Conservation (phyloP, 2,797 vertebrate species). For the Falco concolor region DNA sequence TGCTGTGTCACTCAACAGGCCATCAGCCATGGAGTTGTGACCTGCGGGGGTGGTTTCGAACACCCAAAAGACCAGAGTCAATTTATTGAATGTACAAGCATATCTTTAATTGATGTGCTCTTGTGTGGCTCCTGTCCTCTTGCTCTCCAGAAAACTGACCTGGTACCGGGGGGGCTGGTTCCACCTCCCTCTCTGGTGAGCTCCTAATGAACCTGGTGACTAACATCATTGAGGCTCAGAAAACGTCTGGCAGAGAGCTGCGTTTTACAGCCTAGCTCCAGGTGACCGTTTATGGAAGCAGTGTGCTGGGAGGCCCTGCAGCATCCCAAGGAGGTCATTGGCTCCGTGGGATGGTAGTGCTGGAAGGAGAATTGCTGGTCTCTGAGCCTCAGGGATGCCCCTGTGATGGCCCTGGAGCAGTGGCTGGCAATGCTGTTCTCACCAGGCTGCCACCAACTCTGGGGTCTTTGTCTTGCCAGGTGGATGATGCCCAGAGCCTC, state of each 20-base stretch:
- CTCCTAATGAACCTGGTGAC: neutral
- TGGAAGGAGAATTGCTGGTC: neutral
- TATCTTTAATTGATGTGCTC: neutral
- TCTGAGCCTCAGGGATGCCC: neutral
- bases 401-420: neutral
- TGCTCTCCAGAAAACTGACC: neutral
- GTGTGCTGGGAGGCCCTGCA: neutral
- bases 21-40: neutral
- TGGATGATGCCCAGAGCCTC: neutral
- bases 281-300: neutral
- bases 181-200: neutral
- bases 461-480: neutral
- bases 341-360: neutral
- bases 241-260: neutral
- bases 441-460: neutral
- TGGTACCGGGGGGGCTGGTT: neutral
- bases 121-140: neutral
- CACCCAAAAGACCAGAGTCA: neutral
- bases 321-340: neutral
- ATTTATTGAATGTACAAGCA: neutral
- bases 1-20: neutral
- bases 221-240: neutral
- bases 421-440: neutral
- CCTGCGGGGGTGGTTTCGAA: neutral
- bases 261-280: neutral